These are phyloP conservation scores for Leptinotarsa juncta DNA, from an alignment of 2,888 invertebrate species.

Conservation along the genomic window DNA sequence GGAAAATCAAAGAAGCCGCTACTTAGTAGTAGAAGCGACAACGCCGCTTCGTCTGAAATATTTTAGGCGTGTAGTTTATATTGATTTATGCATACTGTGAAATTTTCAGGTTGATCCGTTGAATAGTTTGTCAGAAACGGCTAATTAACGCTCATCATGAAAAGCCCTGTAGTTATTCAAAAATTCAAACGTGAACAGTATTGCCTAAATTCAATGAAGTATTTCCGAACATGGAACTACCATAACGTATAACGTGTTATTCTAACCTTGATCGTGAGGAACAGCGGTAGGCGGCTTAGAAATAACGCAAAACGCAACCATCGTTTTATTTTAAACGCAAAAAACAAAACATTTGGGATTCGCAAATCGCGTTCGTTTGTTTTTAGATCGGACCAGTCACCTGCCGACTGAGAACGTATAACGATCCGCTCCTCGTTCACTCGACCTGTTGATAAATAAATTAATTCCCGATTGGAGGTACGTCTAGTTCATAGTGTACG, in stretches of 20 bases:
- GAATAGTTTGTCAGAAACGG: no score
- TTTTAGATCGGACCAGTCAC: conserved; percentile 19
- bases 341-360: conserved; percentile 19
- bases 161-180: background rate
- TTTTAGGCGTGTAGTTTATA: no score
- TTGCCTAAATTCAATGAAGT: background rate
- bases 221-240: background rate
- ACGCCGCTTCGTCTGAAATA: no score
- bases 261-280: conserved; percentile 17
- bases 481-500: conserved; percentile 12
- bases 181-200: background rate
- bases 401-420: conserved; percentile 12
- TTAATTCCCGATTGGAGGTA: conserved; percentile 16
- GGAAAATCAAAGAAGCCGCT: no score
- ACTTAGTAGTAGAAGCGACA: no score
- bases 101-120: no score
- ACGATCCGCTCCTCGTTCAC: background rate
- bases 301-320: conserved; percentile 11
- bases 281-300: conserved; percentile 7
- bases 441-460: conserved; percentile 9
- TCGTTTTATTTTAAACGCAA: conserved; percentile 11
- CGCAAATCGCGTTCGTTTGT: conserved; percentile 12
- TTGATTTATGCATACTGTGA: no score
- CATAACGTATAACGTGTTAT: background rate
- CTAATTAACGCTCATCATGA: no score